A percentile compares a stretch with the other conserved stretches of the same genome.
Conservation (phyloP, 2,113 vertebrate genomes). For the Brachirus orientalis region DNA sequence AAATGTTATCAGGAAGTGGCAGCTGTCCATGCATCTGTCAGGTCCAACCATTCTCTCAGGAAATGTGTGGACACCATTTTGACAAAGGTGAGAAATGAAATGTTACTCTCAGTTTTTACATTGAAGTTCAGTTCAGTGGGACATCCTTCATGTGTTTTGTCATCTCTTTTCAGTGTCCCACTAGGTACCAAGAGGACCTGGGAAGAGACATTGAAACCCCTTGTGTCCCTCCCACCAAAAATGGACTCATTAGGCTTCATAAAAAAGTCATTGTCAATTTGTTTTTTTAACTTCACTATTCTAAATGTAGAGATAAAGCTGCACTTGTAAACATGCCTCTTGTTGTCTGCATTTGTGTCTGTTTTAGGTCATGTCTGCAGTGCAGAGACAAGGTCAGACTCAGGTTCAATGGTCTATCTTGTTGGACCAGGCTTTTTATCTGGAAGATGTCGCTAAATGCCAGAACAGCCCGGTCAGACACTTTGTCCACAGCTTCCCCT, state of each 20-base stretch:
- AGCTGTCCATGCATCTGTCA: slow-evolving; percentile 85
- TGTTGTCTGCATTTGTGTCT: neutral
- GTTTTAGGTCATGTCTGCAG: slow-evolving; percentile 88
- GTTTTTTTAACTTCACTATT: neutral
- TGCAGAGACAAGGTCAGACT: slow-evolving; percentile 88
- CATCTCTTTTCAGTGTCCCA: slow-evolving; percentile 83
- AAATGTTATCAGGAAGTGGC: slow-evolving; percentile 85
- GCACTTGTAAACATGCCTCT: neutral
- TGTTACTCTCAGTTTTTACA: no score
- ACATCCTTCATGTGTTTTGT: neutral
- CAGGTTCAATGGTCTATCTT: slow-evolving; percentile 92
- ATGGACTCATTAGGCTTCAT: slow-evolving; percentile 87
- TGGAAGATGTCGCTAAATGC: slow-evolving; percentile 92
- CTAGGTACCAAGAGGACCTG: slow-evolving; percentile 91
- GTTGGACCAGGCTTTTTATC: slow-evolving; percentile 88
- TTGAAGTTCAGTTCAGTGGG: no score
- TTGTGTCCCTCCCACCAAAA: slow-evolving; percentile 83
- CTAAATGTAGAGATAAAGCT: neutral
- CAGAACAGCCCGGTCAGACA: slow-evolving; percentile 82
- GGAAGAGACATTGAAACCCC: slow-evolving; percentile 86
- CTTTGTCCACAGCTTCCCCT: slow-evolving; percentile 86
- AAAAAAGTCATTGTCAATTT: slow-evolving; percentile 83
- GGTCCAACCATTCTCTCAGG: slow-evolving; percentile 87
- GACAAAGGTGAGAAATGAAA: slow-evolving; percentile 86
- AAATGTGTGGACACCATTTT: slow-evolving; percentile 93